A percentile compares a stretch with the other conserved stretches of the same genome.
These are phyloP conservation scores for Petrocephalus zakoni DNA, from an alignment of 2,113 vertebrate genomes.

Conservation along the genomic window DNA sequence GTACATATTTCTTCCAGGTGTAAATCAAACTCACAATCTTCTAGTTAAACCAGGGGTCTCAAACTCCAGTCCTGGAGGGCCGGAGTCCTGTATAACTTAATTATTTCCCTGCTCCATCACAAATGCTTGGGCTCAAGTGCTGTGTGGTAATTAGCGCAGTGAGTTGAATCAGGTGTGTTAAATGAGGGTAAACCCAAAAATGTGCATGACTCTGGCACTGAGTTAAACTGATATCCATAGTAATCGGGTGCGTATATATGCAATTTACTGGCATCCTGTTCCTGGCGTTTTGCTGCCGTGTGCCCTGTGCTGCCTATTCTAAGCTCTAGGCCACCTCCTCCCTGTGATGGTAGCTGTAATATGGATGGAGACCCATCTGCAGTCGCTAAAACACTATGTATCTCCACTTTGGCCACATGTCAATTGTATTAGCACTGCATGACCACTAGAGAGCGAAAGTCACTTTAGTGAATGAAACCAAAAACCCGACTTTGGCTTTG, in stretches of 20 bases:
- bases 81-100: no score
- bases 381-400: background rate
- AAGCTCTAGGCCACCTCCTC: background rate
- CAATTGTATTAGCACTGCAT: background rate
- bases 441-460: constrained; percentile 10
- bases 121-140: no score
- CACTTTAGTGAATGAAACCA: constrained; percentile 5
- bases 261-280: background rate
- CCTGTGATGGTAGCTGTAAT: background rate
- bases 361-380: background rate
- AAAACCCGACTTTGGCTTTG: background rate
- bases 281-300: background rate
- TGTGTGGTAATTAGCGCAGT: no score
- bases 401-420: background rate
- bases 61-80: no score
- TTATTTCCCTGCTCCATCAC: no score
- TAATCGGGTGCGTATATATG: background rate
- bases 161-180: no score
- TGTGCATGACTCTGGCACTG: no score
- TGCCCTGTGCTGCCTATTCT: background rate
- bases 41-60: background rate
- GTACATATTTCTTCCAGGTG: background rate
- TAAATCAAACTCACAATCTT: background rate
- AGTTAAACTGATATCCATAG: background rate
- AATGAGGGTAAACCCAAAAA: no score